Evolutionary conservation across 2,888 invertebrate species (phyloP), one percentile per base, ranked within the genome.

Genomic region (Dicyrtoma fusca): DNA sequence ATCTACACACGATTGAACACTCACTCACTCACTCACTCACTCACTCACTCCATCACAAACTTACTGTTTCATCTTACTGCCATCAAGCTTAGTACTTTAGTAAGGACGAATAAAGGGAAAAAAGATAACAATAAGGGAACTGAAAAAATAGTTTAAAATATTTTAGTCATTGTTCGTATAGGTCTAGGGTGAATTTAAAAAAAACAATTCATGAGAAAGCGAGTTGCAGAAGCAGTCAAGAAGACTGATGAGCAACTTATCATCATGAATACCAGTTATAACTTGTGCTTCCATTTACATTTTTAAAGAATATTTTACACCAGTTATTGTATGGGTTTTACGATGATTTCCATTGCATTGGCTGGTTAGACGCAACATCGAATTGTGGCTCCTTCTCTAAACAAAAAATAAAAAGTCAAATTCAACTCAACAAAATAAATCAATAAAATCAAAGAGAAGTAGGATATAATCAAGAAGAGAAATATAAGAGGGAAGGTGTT

Each of bases 221-320:
- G 17, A 53, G n/a, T 53, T 53, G 53, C 53, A 53, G n/a, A 17
- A 17, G 53, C 53, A 53, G 53, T 53, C 53, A 23, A 34, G 8
- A 34, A 53, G 53, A 53, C 53, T 53, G 53, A n/a, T 53, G 11
- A 1, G 53, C 53, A 19, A 17, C 11, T 17, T 19, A 21, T 19
- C 17, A n/a, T 11, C 17, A 19, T 19, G 13, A 13, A 63, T 19
- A 44, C 45, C 17, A n/a, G 44, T 45, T 45, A 63, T 21, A 63
- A 47, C 13, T 44, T 63, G 63, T 63, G 63, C 63, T 63, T 63
- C 63, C 63, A 63, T 63, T 44, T 53, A 53, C 44, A 17, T 63
- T 45, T 44, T 45, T 45, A 63, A 21, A 44, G 10, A 63, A 63
- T 17, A 21, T 53, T 19, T 53, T 53, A 53, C 19, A 21, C 19